These are phyloP conservation scores for Andricus quercusramuli DNA, from an alignment of 2,888 invertebrate genomes.

Conservation along the genomic window DNA sequence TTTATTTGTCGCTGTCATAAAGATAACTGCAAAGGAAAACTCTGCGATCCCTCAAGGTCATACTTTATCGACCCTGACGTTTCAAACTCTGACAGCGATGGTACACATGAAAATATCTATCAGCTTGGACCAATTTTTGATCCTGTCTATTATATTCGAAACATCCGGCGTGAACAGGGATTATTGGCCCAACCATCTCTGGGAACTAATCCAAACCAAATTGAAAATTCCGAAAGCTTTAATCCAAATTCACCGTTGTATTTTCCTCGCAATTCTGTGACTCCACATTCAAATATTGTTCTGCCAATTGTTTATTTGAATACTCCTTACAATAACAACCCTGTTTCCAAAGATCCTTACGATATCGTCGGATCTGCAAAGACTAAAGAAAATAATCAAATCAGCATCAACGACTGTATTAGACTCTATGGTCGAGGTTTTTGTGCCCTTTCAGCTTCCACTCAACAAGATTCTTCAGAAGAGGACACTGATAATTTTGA, in stretches of 20 bases:
- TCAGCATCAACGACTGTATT: conserved; percentile 59
- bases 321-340: neutral
- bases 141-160: conserved; percentile 6
- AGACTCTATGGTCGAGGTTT: conserved; percentile 53
- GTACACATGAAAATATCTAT: neutral
- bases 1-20: conserved; percentile 64
- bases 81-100: neutral
- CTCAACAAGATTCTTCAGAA: conserved; percentile 5
- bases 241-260: neutral
- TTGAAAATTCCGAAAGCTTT: too few species aligned
- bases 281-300: neutral
- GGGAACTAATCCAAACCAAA: neutral
- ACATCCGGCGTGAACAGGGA: neutral
- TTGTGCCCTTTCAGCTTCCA: conserved; percentile 46
- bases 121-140: neutral
- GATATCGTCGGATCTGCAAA: neutral
- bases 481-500: too few species aligned
- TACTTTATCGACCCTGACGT: neutral
- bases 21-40: conserved; percentile 41
- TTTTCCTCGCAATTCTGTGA: neutral
- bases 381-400: neutral
- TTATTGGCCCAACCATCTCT: neutral
- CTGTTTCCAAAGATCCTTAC: neutral
- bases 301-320: neutral
- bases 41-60: conserved; percentile 1